These are phyloP conservation scores for Chaetodon auriga DNA, from an alignment of 2,113 vertebrate genomes.

Conservation along the genomic window DNA sequence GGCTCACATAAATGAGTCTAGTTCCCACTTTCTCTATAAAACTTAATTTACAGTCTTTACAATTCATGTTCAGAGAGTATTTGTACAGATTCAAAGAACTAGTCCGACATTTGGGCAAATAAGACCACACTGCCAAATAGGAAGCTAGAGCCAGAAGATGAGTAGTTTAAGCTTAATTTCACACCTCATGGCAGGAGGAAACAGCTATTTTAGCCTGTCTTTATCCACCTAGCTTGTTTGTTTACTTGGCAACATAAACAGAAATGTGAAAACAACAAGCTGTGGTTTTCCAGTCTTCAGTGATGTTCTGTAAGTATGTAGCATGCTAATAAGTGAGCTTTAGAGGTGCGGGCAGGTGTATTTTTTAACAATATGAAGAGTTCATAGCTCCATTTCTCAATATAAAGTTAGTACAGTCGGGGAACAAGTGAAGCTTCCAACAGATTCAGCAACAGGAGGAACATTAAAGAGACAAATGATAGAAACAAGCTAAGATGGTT, in stretches of 20 bases:
- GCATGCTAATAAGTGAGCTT: background rate
- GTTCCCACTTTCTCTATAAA: background rate
- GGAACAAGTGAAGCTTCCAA: background rate
- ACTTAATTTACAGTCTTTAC: background rate
- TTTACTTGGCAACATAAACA: background rate
- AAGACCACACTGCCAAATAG: background rate
- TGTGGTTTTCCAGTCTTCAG: background rate
- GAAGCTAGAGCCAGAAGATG: background rate
- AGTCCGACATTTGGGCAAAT: background rate
- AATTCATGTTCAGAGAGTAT: background rate
- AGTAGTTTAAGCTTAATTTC: background rate
- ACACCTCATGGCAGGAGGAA: background rate
- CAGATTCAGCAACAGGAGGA: background rate
- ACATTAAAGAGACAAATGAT: background rate
- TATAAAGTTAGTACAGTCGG: background rate
- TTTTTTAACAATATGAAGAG: no score
- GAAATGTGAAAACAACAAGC: slow-evolving; percentile 10
- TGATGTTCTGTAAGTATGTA: background rate
- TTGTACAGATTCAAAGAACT: background rate
- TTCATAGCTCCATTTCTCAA: no score
- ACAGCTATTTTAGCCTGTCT: no score
- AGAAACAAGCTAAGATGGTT: background rate
- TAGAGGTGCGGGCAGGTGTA: background rate
- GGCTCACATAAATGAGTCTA: background rate
- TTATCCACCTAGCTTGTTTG: background rate